Percentiles rank a stretch among this genome's conserved stretches.
Evolutionary conservation across 2,113 vertebrate species (phyloP).

Genomic region (Lutjanus erythropterus): DNA sequence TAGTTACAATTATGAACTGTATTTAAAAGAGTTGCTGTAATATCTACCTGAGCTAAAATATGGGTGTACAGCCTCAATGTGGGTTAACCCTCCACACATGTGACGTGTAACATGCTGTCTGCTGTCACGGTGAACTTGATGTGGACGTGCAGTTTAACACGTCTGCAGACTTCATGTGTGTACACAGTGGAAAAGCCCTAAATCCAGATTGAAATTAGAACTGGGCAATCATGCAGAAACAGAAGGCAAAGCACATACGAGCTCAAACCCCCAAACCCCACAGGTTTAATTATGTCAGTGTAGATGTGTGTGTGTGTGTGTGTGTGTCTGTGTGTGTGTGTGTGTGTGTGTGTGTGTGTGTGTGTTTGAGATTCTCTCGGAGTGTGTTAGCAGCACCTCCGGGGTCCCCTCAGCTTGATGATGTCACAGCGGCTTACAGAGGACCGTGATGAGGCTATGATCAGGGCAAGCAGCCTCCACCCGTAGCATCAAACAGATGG

Average conservation of each 20-base stretch:
- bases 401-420: conserved; percentile 47
- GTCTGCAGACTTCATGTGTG: conserved; percentile 26
- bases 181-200: conserved; percentile 22
- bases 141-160: conserved; percentile 16
- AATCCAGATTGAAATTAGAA: conserved; percentile 53
- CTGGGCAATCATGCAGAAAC: conserved; percentile 42
- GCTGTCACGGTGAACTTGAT: too few relatives aligned
- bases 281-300: conserved; percentile 53
- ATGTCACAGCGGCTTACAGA: conserved; percentile 37
- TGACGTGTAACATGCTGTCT: too few relatives aligned
- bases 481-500: conserved; percentile 72
- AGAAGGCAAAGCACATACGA: conserved; percentile 36
- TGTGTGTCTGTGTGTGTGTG: not conserved
- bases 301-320: not conserved
- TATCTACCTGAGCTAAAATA: not conserved
- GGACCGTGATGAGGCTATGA: conserved; percentile 15
- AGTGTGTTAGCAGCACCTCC: conserved; percentile 31
- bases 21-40: not conserved
- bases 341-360: not conserved
- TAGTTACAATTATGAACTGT: not conserved
- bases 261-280: conserved; percentile 44
- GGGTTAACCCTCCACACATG: not conserved
- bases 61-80: not conserved
- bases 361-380: conserved; percentile 31
- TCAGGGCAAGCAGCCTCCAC: conserved; percentile 6